Percentiles rank a stretch among this genome's conserved stretches.
phyloP scores from a whole-genome alignment of 2,888 invertebrate genomes.

The Dynastes tityus region DNA sequence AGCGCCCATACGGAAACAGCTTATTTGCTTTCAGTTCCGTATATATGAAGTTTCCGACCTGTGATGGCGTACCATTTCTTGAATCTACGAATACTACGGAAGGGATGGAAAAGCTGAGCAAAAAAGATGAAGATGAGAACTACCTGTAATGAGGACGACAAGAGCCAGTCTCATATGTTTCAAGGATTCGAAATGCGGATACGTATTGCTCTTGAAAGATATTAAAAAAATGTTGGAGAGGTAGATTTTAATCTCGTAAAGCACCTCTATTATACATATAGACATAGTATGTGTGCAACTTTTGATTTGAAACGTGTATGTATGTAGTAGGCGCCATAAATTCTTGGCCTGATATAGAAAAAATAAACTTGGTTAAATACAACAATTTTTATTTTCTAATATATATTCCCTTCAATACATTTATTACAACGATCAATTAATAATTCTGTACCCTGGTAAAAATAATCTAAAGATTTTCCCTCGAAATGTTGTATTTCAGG shows the following conservation, averaged over 20 bases:
- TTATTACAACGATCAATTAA: too few relatives aligned
- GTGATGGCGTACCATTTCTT: conserved; percentile 40
- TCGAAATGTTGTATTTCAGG: too few relatives aligned
- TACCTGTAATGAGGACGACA: conserved; percentile 19
- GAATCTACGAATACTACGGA: conserved; percentile 20
- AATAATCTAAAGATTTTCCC: too few relatives aligned
- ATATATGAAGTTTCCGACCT: conserved; percentile 51
- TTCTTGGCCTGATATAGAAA: too few relatives aligned
- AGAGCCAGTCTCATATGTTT: conserved; percentile 7
- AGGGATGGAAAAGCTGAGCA: conserved; percentile 1
- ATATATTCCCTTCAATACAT: too few relatives aligned
- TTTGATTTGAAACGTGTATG: too few relatives aligned
- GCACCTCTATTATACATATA: neutral
- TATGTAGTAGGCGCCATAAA: too few relatives aligned
- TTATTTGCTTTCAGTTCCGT: conserved; percentile 57
- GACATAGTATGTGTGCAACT: too few relatives aligned
- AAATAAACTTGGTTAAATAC: too few relatives aligned
- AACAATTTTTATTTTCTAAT: too few relatives aligned
- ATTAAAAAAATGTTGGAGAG: neutral
- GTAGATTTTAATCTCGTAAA: conserved; percentile 35
- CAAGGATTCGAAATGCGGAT: neutral
- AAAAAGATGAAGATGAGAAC: conserved; percentile 4
- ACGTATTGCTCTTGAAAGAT: conserved; percentile 4
- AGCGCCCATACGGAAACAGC: conserved; percentile 56
- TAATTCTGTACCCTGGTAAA: too few relatives aligned